Evolutionary conservation across 2,797 vertebrate species (phyloP), one percentile per base, ranked within the genome.

Genomic region (Protosalanx chinensis): DNA sequence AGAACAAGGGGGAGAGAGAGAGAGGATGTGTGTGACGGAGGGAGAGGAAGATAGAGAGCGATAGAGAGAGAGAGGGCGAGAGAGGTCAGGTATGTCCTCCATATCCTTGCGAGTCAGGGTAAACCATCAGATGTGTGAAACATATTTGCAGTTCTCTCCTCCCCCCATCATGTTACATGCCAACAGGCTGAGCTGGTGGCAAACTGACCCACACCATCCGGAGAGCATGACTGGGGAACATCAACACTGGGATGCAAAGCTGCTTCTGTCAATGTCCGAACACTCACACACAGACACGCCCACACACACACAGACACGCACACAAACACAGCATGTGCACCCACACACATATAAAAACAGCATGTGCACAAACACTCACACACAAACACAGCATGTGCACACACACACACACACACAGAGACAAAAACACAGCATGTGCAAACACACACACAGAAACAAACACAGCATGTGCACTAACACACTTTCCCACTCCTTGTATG

Each of bases 61-160:
- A 30, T 37, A 27, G 64, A 35, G 63, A 41, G 5, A 64, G 61
- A 70, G 62, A 59, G 69, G 73, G 27, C 15, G 5, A 30, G 35
- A 33, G 66, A 32, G 30, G 30, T 35, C 41, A 66, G 67, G 60
- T 53, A 60, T 70, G 56, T 51, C 56, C 66, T 71, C 23, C 63
- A 72, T 58, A 78, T 37, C 62, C 70, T 76, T 74, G 71, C 67
- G 64, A 32, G 35, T 72, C 62, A 69, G 63, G 32, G 53, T 56
- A 30, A 32, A 69, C 15, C 67, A 82, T 46, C 23, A 72, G 68
- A 69, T 70, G 49, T 53, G 37, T 51, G 56, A 68, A 72, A 62
- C 27, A 35, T 67, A 62, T 72, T 77, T 6, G 30, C 16, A 49
- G 64, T 72, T 69, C 33, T 32, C 32, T 12, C 7, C 68, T 27